Evolutionary conservation across 2,888 invertebrate genomes (phyloP).

Genomic region (Ashinkailepas kermadecensis): DNA sequence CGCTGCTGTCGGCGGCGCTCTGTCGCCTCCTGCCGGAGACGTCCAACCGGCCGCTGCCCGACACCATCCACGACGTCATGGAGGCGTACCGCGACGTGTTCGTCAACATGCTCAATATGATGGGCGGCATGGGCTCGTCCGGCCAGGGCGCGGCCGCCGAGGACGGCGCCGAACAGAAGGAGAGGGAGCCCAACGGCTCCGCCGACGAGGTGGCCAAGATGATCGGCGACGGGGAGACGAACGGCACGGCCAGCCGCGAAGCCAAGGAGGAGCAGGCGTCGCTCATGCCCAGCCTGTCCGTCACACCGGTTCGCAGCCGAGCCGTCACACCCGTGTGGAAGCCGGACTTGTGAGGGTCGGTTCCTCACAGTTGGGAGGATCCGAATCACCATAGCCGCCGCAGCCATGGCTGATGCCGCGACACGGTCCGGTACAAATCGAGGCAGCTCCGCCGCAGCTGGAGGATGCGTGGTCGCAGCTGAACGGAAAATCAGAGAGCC

Average conservation of each 20-base stretch:
- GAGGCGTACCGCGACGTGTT: conserved; percentile 8
- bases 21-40: conserved; percentile 38
- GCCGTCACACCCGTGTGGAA: neutral
- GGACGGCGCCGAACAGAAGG: neutral
- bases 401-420: too few relatives aligned
- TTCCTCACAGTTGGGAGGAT: neutral
- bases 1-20: conserved; percentile 35
- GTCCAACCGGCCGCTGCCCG: conserved; percentile 36
- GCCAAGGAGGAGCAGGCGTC: neutral
- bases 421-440: too few relatives aligned
- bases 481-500: neutral
- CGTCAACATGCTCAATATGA: conserved; percentile 18
- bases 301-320: neutral
- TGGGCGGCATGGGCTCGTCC: neutral
- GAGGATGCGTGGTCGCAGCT: neutral
- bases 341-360: neutral
- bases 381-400: neutral
- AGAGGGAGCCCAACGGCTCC: neutral
- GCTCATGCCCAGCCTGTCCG: neutral
- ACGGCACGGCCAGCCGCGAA: neutral
- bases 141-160: neutral
- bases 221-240: neutral
- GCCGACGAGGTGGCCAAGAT: neutral
- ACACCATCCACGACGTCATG: conserved; percentile 34
- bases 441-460: too few relatives aligned